Conservation (phyloP, 2,888 invertebrate genomes). For the Noctua comes region DNA sequence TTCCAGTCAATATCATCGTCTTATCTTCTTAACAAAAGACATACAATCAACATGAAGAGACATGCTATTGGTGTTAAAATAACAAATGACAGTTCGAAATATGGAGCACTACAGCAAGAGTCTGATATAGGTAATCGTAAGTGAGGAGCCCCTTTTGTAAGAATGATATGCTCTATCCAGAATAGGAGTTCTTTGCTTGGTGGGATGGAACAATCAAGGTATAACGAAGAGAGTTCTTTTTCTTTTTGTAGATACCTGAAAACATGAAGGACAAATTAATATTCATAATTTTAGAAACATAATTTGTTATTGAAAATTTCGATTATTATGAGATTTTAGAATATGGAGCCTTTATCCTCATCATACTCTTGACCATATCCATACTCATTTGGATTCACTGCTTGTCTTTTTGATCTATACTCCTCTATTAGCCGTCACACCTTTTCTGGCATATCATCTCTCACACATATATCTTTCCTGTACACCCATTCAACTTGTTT, state of each 20-base stretch:
- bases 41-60: background rate
- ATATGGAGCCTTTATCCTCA: background rate
- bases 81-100: constrained; percentile 12
- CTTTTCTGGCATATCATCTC: background rate
- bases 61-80: background rate
- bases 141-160: background rate
- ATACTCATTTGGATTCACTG: background rate
- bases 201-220: background rate
- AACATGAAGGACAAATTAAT: background rate
- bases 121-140: background rate
- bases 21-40: background rate
- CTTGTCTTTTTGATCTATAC: background rate
- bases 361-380: background rate
- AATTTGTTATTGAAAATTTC: background rate
- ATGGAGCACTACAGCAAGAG: background rate
- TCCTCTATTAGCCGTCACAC: background rate
- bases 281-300: background rate
- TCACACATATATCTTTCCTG: background rate
- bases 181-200: constrained; percentile 3
- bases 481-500: background rate
- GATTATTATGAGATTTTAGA: background rate
- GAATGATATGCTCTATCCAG: constrained; percentile 3
- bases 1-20: background rate
- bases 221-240: background rate
- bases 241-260: constrained; percentile 1